These are phyloP conservation scores for Capromys pilorides DNA, from an alignment of 2,797 vertebrate species.

Conservation along the genomic window DNA sequence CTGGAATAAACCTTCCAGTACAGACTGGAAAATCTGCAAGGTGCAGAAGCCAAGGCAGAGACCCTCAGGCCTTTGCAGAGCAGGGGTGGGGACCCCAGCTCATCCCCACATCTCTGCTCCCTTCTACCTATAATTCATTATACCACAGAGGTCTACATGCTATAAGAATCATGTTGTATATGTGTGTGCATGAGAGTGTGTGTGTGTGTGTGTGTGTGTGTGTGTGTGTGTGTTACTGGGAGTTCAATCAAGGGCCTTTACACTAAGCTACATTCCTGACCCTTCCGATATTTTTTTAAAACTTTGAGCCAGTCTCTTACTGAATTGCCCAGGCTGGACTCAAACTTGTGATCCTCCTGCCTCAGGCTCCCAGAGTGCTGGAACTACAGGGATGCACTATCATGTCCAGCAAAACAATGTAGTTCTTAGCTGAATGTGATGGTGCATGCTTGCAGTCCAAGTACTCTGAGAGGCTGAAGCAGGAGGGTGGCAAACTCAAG, in stretches of 20 bases:
- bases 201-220: background rate
- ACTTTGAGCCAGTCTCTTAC: background rate
- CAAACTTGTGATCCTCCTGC: background rate
- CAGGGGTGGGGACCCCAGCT: background rate
- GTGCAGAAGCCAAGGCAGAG: too few species aligned
- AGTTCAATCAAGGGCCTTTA: too few species aligned
- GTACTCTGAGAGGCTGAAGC: background rate
- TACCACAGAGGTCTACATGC: background rate
- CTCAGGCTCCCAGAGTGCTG: background rate
- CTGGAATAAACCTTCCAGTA: background rate
- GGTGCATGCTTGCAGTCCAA: background rate
- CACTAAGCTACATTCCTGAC: too few species aligned
- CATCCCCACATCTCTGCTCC: fast-evolving
- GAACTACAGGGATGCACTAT: too few species aligned
- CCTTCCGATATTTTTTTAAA: background rate
- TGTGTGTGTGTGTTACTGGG: background rate
- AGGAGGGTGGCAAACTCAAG: background rate
- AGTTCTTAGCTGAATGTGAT: background rate
- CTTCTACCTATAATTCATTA: background rate
- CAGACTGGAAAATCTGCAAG: background rate
- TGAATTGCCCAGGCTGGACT: background rate
- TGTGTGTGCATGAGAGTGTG: background rate
- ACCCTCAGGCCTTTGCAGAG: background rate
- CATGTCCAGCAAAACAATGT: background rate
- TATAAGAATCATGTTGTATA: background rate